phyloP scores from a whole-genome alignment of 2,888 invertebrate species.

The Polydrusus tereticollis region DNA sequence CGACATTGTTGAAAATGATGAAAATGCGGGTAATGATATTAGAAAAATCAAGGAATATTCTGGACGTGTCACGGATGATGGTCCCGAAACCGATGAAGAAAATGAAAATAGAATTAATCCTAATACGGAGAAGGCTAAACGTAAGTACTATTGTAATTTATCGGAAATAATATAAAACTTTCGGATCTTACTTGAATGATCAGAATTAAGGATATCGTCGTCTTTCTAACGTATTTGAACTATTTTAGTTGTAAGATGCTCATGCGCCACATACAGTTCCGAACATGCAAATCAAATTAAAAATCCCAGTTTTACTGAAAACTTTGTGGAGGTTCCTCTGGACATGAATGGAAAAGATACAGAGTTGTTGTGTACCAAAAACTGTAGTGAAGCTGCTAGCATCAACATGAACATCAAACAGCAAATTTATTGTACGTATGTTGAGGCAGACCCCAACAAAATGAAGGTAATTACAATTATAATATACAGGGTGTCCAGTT shows the following conservation, averaged over 20 bases:
- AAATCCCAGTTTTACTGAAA: not conserved
- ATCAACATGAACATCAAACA: not conserved
- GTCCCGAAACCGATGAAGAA: too few species aligned
- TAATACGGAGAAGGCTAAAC: too few species aligned
- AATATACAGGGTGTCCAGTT: too few species aligned
- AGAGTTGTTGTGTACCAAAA: not conserved
- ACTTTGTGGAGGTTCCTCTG: not conserved
- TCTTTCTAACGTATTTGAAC: not conserved
- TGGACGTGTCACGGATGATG: too few species aligned
- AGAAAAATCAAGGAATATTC: too few species aligned
- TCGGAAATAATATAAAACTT: too few species aligned
- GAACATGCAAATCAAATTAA: not conserved
- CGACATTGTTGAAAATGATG: not conserved
- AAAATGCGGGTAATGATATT: not conserved
- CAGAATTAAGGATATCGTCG: too few species aligned
- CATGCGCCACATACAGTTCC: not conserved
- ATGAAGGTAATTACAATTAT: not conserved
- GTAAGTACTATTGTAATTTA: too few species aligned
- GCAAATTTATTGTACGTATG: not conserved
- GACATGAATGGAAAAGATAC: not conserved
- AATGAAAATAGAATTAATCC: too few species aligned
- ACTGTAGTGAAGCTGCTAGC: not conserved
- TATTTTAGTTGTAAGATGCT: not conserved
- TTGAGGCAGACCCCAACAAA: not conserved
- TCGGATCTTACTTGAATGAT: too few species aligned